phyloP scores from a whole-genome alignment of 2,888 invertebrate genomes.

The Tachina fera region DNA sequence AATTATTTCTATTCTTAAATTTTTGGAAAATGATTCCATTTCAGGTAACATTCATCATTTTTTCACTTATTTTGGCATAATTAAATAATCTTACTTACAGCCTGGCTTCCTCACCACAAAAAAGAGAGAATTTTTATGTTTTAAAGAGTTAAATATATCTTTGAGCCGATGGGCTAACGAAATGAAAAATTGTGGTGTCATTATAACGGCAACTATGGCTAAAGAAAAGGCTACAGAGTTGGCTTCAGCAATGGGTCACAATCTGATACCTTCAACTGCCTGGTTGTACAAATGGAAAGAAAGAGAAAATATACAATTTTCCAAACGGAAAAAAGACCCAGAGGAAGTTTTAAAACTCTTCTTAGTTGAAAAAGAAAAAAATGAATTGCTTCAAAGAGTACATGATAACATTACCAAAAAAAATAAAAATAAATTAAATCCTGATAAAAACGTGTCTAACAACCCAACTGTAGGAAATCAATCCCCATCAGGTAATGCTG shows the following conservation, averaged over 20 bases:
- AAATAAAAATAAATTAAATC: not conserved
- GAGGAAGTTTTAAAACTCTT: slow-evolving; percentile 50
- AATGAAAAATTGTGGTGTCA: slow-evolving; percentile 23
- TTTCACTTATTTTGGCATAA: too few species aligned
- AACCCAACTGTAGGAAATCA: not conserved
- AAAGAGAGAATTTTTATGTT: slow-evolving; percentile 14
- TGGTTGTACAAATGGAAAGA: slow-evolving; percentile 67
- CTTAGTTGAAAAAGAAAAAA: slow-evolving; percentile 8
- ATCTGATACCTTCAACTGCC: slow-evolving; percentile 33
- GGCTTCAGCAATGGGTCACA: slow-evolving; percentile 32
- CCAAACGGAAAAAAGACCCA: slow-evolving; percentile 4
- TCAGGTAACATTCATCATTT: too few species aligned
- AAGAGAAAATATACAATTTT: slow-evolving; percentile 56
- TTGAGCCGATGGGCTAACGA: slow-evolving; percentile 58
- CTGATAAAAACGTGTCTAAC: not conserved
- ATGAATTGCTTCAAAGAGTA: not conserved
- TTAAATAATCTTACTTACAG: too few species aligned
- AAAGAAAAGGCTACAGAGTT: slow-evolving; percentile 55
- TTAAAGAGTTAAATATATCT: slow-evolving; percentile 56
- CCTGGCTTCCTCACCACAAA: not conserved
- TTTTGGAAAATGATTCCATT: too few species aligned
- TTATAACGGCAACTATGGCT: slow-evolving; percentile 42
- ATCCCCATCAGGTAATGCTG: not conserved
- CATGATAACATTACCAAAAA: not conserved
- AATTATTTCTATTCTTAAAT: too few species aligned